Conservation (phyloP, 1,140 invertebrate genomes). For the Bactericera cockerelli region DNA sequence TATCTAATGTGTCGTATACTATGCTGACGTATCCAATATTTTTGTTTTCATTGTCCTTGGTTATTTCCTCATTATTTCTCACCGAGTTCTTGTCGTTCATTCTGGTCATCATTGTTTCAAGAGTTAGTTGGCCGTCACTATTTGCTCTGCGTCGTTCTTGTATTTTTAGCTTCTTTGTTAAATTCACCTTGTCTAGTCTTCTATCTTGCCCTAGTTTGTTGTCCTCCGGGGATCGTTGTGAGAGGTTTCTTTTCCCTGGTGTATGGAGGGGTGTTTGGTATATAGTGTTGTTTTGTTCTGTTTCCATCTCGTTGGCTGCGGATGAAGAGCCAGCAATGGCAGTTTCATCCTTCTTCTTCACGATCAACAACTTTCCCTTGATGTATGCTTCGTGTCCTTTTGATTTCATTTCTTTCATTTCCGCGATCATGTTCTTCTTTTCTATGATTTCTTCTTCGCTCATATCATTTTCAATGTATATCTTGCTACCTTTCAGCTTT, state of each 20-base stretch:
- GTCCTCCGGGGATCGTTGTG: not conserved
- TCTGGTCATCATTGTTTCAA: not conserved
- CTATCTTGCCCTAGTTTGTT: not conserved
- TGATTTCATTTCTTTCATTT: conserved; percentile 1
- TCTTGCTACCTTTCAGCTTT: not conserved
- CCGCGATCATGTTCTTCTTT: not conserved
- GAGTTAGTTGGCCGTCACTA: not conserved
- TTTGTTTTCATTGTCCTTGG: not conserved
- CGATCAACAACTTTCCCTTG: not conserved
- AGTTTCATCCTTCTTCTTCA: not conserved
- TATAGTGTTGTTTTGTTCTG: not conserved
- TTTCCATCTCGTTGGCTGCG: not conserved
- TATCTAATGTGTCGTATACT: too few relatives aligned
- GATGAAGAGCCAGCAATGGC: not conserved
- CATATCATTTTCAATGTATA: conserved; percentile 4
- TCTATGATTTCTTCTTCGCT: conserved; percentile 2
- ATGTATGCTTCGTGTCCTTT: not conserved
- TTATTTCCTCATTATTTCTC: not conserved
- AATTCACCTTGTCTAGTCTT: not conserved
- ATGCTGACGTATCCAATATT: conserved; percentile 1
- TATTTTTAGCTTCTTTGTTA: not conserved
- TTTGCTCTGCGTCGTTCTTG: not conserved
- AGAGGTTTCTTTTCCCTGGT: not conserved
- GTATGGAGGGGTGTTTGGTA: not conserved
- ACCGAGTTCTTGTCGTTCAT: not conserved